These are phyloP conservation scores for Opisthocomus hoazin DNA, from an alignment of 2,113 vertebrate genomes.

Conservation along the genomic window DNA sequence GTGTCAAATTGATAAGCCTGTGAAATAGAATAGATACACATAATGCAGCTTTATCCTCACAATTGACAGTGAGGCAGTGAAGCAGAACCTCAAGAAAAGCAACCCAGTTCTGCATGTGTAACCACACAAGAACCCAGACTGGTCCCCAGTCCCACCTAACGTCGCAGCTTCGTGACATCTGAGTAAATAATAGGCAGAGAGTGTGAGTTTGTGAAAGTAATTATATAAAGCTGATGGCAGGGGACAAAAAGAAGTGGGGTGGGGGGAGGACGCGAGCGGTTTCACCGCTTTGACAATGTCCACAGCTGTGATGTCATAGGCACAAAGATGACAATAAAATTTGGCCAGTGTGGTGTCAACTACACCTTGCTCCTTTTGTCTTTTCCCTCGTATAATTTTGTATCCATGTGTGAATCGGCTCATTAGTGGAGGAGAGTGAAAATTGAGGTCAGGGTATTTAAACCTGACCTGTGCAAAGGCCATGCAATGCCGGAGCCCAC, in stretches of 20 bases:
- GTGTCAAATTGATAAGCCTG: slow-evolving; percentile 60
- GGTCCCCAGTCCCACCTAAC: slow-evolving; percentile 28
- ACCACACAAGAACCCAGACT: not conserved
- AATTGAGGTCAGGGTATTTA: slow-evolving; percentile 98
- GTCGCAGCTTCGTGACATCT: slow-evolving; percentile 35
- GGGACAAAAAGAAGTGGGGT: slow-evolving; percentile 35
- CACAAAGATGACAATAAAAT: slow-evolving; percentile 74
- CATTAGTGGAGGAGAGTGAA: slow-evolving; percentile 96
- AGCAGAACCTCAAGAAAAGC: slow-evolving; percentile 56
- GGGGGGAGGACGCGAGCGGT: not conserved
- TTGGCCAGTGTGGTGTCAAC: slow-evolving; percentile 73
- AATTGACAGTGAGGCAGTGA: slow-evolving; percentile 39
- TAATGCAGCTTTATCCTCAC: slow-evolving; percentile 59
- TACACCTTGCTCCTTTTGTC: slow-evolving; percentile 78
- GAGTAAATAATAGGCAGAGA: slow-evolving; percentile 59
- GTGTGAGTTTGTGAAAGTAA: slow-evolving; percentile 67
- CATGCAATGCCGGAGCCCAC: slow-evolving; percentile 87
- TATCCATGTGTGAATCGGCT: slow-evolving; percentile 84
- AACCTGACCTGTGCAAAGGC: slow-evolving; percentile 91
- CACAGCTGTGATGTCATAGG: slow-evolving; percentile 77
- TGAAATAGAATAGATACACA: slow-evolving; percentile 64
- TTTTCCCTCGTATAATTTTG: slow-evolving; percentile 71
- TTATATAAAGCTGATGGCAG: slow-evolving; percentile 64
- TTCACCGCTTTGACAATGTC: slow-evolving; percentile 49
- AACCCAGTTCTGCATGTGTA: slow-evolving; percentile 17